phyloP scores from a whole-genome alignment of 2,888 invertebrate genomes.

The Andricus quercusramuli region DNA sequence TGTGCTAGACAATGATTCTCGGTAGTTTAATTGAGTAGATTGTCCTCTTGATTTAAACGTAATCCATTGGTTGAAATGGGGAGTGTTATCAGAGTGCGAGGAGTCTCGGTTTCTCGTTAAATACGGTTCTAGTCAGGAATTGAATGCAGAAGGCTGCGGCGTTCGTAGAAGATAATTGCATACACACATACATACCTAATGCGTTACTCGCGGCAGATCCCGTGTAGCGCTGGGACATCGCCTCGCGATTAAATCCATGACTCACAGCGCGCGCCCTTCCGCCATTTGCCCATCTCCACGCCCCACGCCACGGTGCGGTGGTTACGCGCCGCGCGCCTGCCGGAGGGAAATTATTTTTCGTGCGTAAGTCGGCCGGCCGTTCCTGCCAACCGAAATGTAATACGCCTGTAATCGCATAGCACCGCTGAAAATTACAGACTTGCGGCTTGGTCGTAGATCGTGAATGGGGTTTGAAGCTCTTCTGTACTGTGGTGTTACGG shows the following conservation, averaged over 20 bases:
- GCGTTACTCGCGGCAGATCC: constrained; percentile 43
- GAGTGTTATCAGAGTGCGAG: neutral
- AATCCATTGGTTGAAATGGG: neutral
- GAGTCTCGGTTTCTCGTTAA: neutral
- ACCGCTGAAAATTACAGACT: constrained; percentile 52
- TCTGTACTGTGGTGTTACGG: neutral
- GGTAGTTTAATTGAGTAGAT: neutral
- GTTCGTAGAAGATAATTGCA: constrained; percentile 23
- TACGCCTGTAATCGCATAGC: constrained; percentile 57
- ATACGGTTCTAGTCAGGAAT: constrained; percentile 9
- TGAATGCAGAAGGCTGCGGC: neutral
- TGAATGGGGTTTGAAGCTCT: constrained; percentile 27
- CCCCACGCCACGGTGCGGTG: neutral
- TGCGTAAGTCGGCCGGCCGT: constrained; percentile 46
- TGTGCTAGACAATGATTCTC: neutral
- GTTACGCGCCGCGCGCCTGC: neutral
- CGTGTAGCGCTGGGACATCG: constrained; percentile 41
- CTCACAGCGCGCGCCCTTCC: constrained; percentile 43
- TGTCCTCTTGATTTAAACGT: neutral
- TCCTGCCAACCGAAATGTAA: constrained; percentile 49
- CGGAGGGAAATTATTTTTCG: constrained; percentile 52
- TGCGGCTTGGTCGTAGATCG: constrained; percentile 37
- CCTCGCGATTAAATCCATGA: constrained; percentile 51
- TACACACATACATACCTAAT: constrained; percentile 31
- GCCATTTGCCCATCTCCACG: constrained; percentile 29